Conservation (phyloP, 2,888 invertebrate genomes). For the Eledona agricola region DNA sequence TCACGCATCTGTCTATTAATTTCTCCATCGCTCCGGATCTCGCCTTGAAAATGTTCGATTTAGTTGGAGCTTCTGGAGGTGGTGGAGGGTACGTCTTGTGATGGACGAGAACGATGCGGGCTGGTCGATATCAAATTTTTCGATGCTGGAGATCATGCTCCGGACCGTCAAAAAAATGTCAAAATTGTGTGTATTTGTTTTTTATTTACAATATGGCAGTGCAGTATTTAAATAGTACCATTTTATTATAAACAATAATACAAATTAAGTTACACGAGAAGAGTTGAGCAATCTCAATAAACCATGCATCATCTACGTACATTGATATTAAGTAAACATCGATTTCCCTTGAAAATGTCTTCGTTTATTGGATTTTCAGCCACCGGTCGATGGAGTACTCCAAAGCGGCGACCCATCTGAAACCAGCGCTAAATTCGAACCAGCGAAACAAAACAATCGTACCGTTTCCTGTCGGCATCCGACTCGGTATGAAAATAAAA, state of each 20-base stretch:
- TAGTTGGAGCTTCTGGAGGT: too few species aligned
- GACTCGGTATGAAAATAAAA: slow-evolving; percentile 94
- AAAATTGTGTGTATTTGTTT: slow-evolving; percentile 9
- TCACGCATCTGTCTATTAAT: neutral
- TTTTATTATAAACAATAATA: slow-evolving; percentile 37
- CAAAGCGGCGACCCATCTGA: slow-evolving; percentile 90
- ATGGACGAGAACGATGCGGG: too few species aligned
- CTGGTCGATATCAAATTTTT: slow-evolving; percentile 1
- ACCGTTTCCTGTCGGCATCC: slow-evolving; percentile 95
- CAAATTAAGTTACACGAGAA: slow-evolving; percentile 31
- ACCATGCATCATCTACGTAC: slow-evolving; percentile 36
- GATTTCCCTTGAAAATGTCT: slow-evolving; percentile 11
- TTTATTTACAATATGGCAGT: slow-evolving; percentile 31
- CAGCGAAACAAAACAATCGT: too few species aligned
- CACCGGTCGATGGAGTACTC: slow-evolving; percentile 96
- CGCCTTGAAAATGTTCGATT: neutral
- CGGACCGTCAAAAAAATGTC: neutral
- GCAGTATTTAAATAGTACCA: slow-evolving; percentile 29
- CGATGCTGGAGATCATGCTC: neutral
- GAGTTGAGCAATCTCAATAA: slow-evolving; percentile 32
- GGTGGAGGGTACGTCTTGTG: too few species aligned
- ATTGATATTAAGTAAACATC: slow-evolving; percentile 29
- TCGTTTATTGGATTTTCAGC: slow-evolving; percentile 76
- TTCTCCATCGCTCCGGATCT: neutral
- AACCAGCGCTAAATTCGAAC: neutral